Evolutionary conservation across 2,797 vertebrate genomes (phyloP).

Genomic region (Enteromius argenteus): DNA sequence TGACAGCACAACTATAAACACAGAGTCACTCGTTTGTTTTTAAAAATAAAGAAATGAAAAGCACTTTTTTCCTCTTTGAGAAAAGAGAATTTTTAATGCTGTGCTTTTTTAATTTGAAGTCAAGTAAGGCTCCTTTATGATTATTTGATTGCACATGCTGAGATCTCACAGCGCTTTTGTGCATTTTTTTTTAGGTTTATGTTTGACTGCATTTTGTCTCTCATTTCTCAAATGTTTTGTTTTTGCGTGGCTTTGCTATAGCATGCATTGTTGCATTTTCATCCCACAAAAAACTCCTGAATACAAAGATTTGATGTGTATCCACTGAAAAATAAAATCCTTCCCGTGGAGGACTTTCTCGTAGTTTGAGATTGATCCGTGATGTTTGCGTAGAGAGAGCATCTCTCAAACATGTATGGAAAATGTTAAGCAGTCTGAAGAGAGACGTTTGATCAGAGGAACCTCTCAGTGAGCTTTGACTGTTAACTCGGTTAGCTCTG

Average conservation of each 20-base stretch:
- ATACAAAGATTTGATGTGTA: not conserved
- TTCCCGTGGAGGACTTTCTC: not conserved
- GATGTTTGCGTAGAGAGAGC: constrained; percentile 48
- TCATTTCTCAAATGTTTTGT: not conserved
- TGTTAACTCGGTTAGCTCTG: constrained; percentile 56
- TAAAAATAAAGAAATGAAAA: not conserved
- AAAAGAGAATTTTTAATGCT: not conserved
- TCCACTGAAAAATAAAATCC: not conserved
- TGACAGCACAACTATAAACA: not conserved
- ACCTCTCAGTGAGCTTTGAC: constrained; percentile 62
- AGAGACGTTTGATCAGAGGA: constrained; percentile 66
- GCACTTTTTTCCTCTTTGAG: not conserved
- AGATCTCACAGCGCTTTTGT: not conserved
- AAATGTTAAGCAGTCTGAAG: constrained; percentile 48
- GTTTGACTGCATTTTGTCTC: not conserved
- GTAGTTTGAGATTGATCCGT: constrained; percentile 3
- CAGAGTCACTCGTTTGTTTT: not conserved
- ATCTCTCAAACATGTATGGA: constrained; percentile 44
- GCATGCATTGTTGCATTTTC: not conserved
- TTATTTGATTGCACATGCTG: constrained; percentile 16
- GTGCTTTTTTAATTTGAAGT: not conserved
- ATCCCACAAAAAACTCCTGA: not conserved
- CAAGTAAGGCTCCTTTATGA: not conserved
- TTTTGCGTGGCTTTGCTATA: not conserved
- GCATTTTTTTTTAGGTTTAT: not conserved